Conservation (phyloP, 2,888 invertebrate species). For the Lasioglossum zephyrum region DNA sequence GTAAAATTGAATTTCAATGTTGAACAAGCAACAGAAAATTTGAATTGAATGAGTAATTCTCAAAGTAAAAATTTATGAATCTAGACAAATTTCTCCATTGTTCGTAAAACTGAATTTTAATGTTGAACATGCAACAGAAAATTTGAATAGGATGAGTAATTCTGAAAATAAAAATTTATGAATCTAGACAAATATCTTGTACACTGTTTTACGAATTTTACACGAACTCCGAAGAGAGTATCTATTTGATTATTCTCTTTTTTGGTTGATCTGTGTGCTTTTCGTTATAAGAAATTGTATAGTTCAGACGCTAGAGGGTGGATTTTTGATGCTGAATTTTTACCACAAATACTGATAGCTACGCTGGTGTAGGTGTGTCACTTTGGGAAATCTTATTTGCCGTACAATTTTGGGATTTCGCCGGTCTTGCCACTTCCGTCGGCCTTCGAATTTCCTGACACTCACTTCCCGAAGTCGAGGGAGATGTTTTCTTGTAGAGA, state of each 20-base stretch:
- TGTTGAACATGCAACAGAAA: no score
- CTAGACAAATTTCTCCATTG: no score
- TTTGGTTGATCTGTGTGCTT: neutral
- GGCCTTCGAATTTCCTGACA: neutral
- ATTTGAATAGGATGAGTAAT: neutral
- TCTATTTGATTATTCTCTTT: neutral
- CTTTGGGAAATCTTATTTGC: constrained; percentile 4
- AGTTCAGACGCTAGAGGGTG: neutral
- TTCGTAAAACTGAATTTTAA: no score
- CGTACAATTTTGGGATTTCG: neutral
- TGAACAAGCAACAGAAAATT: no score
- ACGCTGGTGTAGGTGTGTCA: neutral
- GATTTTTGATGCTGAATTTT: neutral
- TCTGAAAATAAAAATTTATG: neutral
- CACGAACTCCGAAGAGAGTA: neutral
- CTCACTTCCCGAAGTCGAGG: neutral
- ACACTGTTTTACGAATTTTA: neutral
- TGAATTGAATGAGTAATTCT: no score
- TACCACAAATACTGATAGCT: neutral
- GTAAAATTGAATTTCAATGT: no score
- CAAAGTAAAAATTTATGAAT: no score
- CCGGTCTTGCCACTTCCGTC: neutral
- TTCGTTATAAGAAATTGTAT: neutral
- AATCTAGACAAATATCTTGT: neutral
- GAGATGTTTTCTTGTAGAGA: neutral